These are phyloP conservation scores for Pogonomyrmex barbatus DNA, from an alignment of 1,140 invertebrate species.

Conservation along the genomic window DNA sequence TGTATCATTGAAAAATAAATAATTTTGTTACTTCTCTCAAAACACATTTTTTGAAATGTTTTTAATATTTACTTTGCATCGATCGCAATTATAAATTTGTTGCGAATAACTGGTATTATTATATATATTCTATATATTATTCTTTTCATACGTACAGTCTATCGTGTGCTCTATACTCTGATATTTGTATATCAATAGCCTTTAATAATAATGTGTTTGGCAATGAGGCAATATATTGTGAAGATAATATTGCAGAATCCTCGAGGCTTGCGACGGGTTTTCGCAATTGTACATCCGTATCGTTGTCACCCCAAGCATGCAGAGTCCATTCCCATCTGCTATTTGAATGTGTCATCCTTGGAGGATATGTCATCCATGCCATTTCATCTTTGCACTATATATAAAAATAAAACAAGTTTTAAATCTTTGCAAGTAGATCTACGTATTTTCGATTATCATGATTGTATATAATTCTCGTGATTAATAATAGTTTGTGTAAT, in stretches of 20 bases:
- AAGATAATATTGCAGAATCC: slow-evolving; percentile 59
- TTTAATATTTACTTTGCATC: background rate
- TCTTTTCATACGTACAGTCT: slow-evolving; percentile 33
- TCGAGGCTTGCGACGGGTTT: slow-evolving; percentile 77
- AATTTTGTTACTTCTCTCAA: slow-evolving; percentile 18
- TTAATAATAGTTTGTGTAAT: background rate
- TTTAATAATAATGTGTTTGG: slow-evolving; percentile 74
- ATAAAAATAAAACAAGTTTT: slow-evolving; percentile 3
- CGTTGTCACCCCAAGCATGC: slow-evolving; percentile 67
- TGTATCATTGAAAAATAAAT: slow-evolving; percentile 28
- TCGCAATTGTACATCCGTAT: slow-evolving; percentile 76
- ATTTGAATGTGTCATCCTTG: slow-evolving; percentile 62
- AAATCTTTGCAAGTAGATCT: background rate
- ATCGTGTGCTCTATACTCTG: slow-evolving; percentile 61
- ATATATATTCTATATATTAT: too few relatives aligned
- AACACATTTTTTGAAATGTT: background rate
- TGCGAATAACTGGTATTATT: background rate
- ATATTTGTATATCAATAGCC: slow-evolving; percentile 74
- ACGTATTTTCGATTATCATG: background rate
- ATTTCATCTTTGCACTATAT: slow-evolving; percentile 76
- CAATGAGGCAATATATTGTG: slow-evolving; percentile 73
- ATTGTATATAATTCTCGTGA: too few relatives aligned
- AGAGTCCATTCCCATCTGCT: slow-evolving; percentile 80
- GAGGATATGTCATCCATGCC: slow-evolving; percentile 78
- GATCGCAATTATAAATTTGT: slow-evolving; percentile 18